A percentile compares a stretch with the other conserved stretches of the same genome.
Evolutionary conservation across 2,797 vertebrate species (phyloP).

Genomic region (Coendou prehensilis): DNA sequence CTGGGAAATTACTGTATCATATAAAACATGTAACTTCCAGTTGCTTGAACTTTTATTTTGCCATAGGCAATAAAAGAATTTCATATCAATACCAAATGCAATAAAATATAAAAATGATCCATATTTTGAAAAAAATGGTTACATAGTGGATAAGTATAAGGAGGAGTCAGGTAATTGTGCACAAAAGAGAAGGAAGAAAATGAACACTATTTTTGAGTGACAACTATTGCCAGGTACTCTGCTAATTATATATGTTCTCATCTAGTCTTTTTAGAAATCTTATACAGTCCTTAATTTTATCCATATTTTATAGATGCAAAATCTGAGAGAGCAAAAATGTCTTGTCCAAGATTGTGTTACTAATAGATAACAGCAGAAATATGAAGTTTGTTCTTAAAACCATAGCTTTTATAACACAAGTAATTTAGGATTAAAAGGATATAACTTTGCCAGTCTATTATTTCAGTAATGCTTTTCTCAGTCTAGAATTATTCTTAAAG

Average conservation of each 20-base stretch:
- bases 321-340: neutral
- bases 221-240: neutral
- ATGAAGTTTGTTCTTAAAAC: slow-evolving; percentile 23
- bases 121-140: neutral
- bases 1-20: neutral
- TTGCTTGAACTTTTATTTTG: slow-evolving; percentile 51
- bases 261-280: neutral
- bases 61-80: neutral
- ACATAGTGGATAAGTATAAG: neutral
- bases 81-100: neutral
- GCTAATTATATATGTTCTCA: neutral
- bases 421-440: neutral
- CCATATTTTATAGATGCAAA: neutral
- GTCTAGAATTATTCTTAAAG: slow-evolving; percentile 3
- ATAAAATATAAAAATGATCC: neutral
- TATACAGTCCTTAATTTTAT: neutral
- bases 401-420: neutral
- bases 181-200: neutral
- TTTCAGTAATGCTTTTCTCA: neutral
- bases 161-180: neutral
- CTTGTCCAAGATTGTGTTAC: neutral
- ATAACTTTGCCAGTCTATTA: neutral
- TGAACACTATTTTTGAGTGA: neutral
- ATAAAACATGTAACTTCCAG: neutral
- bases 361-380: neutral